A percentile compares a stretch with the other conserved stretches of the same genome.
Conservation (phyloP, 2,113 vertebrate species). For the Chitala chitala region DNA sequence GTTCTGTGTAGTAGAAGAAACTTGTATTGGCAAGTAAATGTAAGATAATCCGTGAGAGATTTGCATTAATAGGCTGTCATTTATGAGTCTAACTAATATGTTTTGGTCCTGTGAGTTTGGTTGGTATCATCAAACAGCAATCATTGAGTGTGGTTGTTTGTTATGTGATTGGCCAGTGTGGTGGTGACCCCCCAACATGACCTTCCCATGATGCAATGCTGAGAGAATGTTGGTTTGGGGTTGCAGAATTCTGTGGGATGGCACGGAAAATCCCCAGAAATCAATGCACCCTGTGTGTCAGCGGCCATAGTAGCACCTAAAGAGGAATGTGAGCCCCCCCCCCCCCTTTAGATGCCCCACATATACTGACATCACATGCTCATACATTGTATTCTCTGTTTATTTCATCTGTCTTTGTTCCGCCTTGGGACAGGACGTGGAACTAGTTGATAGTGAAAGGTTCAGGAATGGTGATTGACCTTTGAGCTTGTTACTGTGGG, state of each 20-base stretch:
- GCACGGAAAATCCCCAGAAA: constrained; percentile 39
- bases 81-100: too few species aligned
- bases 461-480: too few species aligned
- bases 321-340: not conserved
- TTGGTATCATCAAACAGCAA: not conserved
- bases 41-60: not conserved
- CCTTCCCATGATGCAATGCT: constrained; percentile 43
- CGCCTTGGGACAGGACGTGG: not conserved
- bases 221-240: constrained; percentile 52
- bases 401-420: not conserved
- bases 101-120: not conserved
- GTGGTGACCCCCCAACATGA: not conserved
- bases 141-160: not conserved
- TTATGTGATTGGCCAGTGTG: not conserved
- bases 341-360: not conserved
- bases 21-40: not conserved
- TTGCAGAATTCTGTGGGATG: constrained; percentile 48
- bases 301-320: not conserved
- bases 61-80: not conserved
- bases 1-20: too few species aligned
- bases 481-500: too few species aligned
- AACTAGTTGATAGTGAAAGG: not conserved
- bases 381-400: not conserved
- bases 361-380: not conserved
- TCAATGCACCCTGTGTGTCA: constrained; percentile 1